Conservation (phyloP, 1,140 invertebrate species). For the Scaptomyza montana region DNA sequence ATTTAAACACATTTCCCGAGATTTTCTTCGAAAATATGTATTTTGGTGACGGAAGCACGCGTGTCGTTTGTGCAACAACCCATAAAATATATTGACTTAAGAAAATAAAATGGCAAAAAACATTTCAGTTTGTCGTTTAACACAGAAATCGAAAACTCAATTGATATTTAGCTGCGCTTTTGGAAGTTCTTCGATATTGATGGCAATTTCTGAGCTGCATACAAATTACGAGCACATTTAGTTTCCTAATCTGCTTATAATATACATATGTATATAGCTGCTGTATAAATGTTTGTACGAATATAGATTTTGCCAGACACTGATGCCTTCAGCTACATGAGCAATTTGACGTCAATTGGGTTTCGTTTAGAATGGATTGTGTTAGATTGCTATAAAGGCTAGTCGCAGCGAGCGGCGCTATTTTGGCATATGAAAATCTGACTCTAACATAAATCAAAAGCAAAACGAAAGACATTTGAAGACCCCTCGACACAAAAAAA, state of each 20-base stretch:
- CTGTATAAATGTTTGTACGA: slow-evolving; percentile 20
- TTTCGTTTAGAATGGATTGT: slow-evolving; percentile 5
- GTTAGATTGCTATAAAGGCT: slow-evolving; percentile 2
- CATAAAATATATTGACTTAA: not conserved
- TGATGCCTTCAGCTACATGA: slow-evolving; percentile 62
- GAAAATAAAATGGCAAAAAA: slow-evolving; percentile 17
- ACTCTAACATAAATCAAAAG: slow-evolving; percentile 36
- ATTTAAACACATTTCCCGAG: slow-evolving; percentile 24
- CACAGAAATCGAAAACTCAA: not conserved
- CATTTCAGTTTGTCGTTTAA: not conserved
- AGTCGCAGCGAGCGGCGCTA: slow-evolving; percentile 8
- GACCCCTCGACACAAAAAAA: too few relatives aligned
- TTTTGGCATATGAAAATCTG: slow-evolving; percentile 38
- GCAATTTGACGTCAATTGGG: slow-evolving; percentile 75
- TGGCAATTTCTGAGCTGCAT: slow-evolving; percentile 56
- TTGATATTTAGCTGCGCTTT: slow-evolving; percentile 64
- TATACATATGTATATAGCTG: slow-evolving; percentile 15
- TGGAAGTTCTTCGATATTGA: slow-evolving; percentile 54
- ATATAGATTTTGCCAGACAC: slow-evolving; percentile 18
- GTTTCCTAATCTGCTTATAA: slow-evolving; percentile 55
- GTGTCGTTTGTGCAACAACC: slow-evolving; percentile 43
- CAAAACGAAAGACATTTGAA: slow-evolving; percentile 25
- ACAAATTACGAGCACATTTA: slow-evolving; percentile 42
- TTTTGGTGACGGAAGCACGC: slow-evolving; percentile 67
- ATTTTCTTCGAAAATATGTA: slow-evolving; percentile 59